Evolutionary conservation across 1,140 invertebrate species (phyloP).

Genomic region (Tyrophagus putrescentiae): DNA sequence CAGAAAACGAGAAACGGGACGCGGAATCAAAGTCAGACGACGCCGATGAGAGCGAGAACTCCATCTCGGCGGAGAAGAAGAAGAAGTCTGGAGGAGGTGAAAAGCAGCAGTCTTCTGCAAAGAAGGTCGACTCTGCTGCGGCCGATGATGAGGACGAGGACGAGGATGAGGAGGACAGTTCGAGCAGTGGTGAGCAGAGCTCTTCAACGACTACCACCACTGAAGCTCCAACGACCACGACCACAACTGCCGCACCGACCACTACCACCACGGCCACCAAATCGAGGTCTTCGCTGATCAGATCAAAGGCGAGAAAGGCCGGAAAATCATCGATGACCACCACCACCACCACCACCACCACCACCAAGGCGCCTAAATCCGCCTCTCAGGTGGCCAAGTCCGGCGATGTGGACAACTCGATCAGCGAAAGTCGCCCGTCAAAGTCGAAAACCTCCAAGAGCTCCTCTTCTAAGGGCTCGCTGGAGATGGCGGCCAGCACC

Average conservation of each 20-base stretch:
- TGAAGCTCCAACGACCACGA: not conserved
- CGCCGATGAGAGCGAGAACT: slow-evolving; percentile 15
- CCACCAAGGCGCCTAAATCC: not conserved
- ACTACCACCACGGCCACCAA: not conserved
- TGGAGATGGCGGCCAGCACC: not conserved
- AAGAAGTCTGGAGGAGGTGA: slow-evolving; percentile 3
- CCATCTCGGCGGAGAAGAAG: not conserved
- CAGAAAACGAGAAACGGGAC: not conserved
- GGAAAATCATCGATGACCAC: not conserved
- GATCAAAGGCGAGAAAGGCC: not conserved
- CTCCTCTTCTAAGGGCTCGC: too few species aligned
- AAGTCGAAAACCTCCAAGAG: not conserved
- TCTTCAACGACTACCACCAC: not conserved
- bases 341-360: not conserved
- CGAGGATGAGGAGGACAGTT: not conserved
- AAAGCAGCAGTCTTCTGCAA: not conserved
- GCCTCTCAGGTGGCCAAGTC: not conserved
- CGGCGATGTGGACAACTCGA: not conserved
- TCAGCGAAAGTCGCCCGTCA: not conserved
- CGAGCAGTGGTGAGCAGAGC: not conserved
- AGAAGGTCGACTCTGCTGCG: not conserved
- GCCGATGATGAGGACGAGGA: slow-evolving; percentile 15
- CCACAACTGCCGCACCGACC: not conserved
- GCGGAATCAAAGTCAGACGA: not conserved
- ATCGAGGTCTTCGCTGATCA: slow-evolving; percentile 4